phyloP scores from a whole-genome alignment of 2,888 invertebrate species.

The Saturnia japonica region DNA sequence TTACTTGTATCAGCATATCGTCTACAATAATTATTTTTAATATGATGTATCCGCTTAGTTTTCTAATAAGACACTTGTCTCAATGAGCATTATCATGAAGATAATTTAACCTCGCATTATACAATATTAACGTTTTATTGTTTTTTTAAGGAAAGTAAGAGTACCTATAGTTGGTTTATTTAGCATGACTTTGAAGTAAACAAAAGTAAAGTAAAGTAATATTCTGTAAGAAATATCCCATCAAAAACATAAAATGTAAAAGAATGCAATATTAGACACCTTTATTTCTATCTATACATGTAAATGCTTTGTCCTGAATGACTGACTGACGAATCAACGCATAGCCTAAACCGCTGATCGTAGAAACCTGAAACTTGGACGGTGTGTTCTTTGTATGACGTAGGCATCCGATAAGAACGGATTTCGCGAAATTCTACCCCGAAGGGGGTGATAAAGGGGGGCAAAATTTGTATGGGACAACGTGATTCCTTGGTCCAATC shows the following conservation, averaged over 20 bases:
- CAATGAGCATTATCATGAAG: not conserved
- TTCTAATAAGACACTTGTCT: not conserved
- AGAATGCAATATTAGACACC: too few species aligned
- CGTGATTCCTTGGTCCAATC: too few species aligned
- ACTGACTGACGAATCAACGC: too few species aligned
- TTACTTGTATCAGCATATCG: slow-evolving; percentile 26
- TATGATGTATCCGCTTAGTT: slow-evolving; percentile 20
- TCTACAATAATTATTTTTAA: not conserved
- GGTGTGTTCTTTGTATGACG: too few species aligned
- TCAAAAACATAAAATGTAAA: not conserved
- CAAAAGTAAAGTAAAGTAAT: not conserved
- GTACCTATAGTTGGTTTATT: not conserved
- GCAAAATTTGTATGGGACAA: too few species aligned
- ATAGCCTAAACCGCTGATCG: too few species aligned
- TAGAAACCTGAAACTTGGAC: too few species aligned
- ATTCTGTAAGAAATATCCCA: not conserved
- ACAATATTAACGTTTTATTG: not conserved
- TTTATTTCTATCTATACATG: too few species aligned
- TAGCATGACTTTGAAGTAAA: not conserved
- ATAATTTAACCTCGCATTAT: not conserved
- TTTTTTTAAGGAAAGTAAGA: not conserved
- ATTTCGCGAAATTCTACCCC: too few species aligned
- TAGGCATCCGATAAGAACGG: too few species aligned
- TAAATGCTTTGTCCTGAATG: too few species aligned
- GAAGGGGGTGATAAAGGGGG: too few species aligned